phyloP scores from a whole-genome alignment of 2,113 vertebrate genomes.

The Tinamus guttatus region DNA sequence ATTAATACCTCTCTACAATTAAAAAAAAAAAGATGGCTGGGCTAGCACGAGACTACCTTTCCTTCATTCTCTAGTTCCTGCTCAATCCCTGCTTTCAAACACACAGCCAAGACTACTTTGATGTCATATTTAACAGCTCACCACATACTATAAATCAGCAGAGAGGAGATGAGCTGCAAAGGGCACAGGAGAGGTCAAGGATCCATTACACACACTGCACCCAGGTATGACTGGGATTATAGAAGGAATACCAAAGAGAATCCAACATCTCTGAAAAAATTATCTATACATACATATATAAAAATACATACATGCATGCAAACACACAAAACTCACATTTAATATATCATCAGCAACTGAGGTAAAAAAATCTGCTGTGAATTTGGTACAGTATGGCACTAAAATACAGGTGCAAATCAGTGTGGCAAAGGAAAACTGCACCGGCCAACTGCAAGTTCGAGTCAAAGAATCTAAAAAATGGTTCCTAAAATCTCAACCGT shows the following conservation, averaged over 20 bases:
- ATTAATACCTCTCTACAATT: background rate
- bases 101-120: background rate
- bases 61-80: background rate
- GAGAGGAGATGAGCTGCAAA: background rate
- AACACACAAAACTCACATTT: background rate
- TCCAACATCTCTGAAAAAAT: background rate
- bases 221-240: background rate
- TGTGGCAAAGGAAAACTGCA: background rate
- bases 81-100: background rate
- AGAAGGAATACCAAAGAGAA: background rate
- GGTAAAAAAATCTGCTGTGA: background rate
- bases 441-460: background rate
- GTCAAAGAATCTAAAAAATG: background rate
- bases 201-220: background rate
- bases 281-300: background rate
- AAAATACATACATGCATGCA: background rate
- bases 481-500: background rate
- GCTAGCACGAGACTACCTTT: background rate
- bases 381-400: background rate
- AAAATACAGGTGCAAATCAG: background rate
- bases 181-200: background rate
- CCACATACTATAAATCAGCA: background rate
- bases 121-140: background rate
- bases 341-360: background rate
- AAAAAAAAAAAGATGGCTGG: background rate